Evolutionary conservation across 2,113 vertebrate species (phyloP).

Genomic region (Irena cyanogastra): DNA sequence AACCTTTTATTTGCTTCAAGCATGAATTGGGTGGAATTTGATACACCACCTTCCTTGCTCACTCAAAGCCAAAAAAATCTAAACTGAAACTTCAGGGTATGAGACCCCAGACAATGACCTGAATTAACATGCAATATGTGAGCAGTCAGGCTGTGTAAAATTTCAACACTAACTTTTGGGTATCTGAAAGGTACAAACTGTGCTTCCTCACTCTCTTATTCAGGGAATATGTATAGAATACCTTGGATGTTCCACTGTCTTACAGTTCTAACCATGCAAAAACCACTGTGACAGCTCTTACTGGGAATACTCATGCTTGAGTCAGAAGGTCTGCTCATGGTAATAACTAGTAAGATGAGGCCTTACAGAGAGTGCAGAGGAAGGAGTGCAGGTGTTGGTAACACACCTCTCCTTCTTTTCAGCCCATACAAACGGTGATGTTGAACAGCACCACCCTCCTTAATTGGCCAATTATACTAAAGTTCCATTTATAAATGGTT

Average conservation of each 20-base stretch:
- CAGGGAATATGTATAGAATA: neutral
- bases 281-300: neutral
- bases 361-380: neutral
- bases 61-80: neutral
- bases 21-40: neutral
- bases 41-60: neutral
- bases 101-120: neutral
- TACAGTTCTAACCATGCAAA: neutral
- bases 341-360: neutral
- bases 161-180: neutral
- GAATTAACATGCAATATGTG: neutral
- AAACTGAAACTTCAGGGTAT: neutral
- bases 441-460: neutral
- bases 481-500: conserved; percentile 18
- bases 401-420: neutral
- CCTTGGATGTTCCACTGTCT: neutral
- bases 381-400: neutral
- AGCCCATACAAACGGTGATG: neutral
- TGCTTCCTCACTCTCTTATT: neutral
- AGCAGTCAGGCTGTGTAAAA: neutral
- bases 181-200: neutral
- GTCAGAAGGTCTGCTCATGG: neutral
- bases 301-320: neutral
- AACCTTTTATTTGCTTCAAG: neutral
- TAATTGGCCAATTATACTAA: neutral